Base-by-base conservation (phyloP, 64 coral and sea anemone genomes). In the Dendronephthya gigantea region DNA sequence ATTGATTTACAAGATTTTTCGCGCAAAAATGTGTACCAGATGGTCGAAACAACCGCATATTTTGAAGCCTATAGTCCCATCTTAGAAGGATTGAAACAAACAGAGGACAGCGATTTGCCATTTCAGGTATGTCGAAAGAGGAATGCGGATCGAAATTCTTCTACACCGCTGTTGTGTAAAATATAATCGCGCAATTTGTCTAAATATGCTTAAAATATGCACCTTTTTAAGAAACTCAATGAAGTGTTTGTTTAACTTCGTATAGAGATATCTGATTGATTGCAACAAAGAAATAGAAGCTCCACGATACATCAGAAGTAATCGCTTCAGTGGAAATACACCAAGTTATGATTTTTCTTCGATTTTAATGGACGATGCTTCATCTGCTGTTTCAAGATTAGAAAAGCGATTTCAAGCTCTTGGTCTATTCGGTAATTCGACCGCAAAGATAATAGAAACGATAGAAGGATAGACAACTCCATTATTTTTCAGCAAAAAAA, bases 61-160 rank as follows among this genome's bases (percentile, higher is more conserved):
- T 93, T 93, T 81, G 92, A 93, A 49, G 76, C 91, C 4, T 93
- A 93, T 66, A 88, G 88, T 23, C 85, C 85, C 9, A 88, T 93
- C 1, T 83, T 79, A 48, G 19, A 7, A 83, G 37, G 32, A 15
- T 22, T 79, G 9, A 29, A 79, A 39, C 32, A 79, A 79, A 79
- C 72, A 4, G 9, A 19, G 3, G 72, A 79, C 31, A 1, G 12
- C 72, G 72, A 79, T 79, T 79, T 79, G 31, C 72, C 72, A 79
- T 79, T 79, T 35, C 72, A 79, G 72, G 72, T 79, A 8, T 12
- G 29, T 36, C n/a, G n/a, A n/a, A n/a, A n/a, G n/a, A n/a, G n/a
- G n/a, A n/a, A n/a, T n/a, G n/a, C n/a, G n/a, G n/a, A n/a, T n/a
- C n/a, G n/a, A n/a, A n/a, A n/a, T n/a, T n/a, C n/a, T n/a, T n/a